phyloP scores from a whole-genome alignment of 2,113 vertebrate species.

The Leptobrachium leishanense region DNA sequence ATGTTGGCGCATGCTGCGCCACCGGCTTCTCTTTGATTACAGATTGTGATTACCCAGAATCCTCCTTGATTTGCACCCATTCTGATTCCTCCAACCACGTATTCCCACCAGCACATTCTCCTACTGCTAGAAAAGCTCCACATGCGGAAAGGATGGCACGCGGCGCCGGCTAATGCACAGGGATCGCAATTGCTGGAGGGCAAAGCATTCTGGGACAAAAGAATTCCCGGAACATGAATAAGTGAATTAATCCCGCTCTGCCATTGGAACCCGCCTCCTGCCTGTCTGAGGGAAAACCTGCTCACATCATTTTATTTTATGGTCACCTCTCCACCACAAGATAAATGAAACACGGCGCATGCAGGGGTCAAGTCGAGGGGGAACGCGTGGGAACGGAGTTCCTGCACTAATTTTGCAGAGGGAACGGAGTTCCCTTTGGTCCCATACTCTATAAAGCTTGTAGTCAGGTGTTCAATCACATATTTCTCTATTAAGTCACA shows the following conservation, averaged over 20 bases:
- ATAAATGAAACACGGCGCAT: too few species aligned
- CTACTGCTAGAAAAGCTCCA: neutral
- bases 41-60: slow-evolving; percentile 34
- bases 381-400: too few species aligned
- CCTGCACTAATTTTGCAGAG: too few species aligned
- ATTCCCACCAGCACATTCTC: slow-evolving; percentile 3
- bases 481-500: too few species aligned
- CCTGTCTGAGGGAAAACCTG: too few species aligned
- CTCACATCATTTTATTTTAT: too few species aligned
- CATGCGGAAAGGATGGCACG: neutral
- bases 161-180: neutral
- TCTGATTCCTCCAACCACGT: slow-evolving; percentile 2
- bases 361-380: too few species aligned
- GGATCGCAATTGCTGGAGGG: neutral
- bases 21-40: neutral
- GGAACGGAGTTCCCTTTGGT: too few species aligned
- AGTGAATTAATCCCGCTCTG: neutral
- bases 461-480: too few species aligned
- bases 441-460: too few species aligned
- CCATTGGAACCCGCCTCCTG: neutral
- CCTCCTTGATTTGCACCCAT: slow-evolving; percentile 4
- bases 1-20: neutral
- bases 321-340: too few species aligned
- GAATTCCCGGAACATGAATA: neutral
- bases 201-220: slow-evolving; percentile 1